Evolutionary conservation across 2,113 vertebrate genomes (phyloP).

Genomic region (Sander lucioperca): DNA sequence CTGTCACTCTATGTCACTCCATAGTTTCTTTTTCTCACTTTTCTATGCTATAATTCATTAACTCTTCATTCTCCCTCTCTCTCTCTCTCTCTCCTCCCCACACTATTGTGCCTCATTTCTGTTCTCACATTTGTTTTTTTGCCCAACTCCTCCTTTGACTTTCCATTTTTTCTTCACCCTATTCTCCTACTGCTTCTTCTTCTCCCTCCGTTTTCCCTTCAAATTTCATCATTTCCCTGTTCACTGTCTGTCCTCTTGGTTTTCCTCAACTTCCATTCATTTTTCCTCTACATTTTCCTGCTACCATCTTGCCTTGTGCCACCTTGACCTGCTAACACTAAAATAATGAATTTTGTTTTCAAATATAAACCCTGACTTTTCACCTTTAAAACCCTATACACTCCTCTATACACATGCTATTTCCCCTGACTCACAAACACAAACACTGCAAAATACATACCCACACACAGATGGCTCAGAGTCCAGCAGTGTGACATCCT

Average conservation of each 20-base stretch:
- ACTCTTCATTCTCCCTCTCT: constrained; percentile 30
- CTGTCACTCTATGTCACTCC: neutral
- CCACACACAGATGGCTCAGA: constrained; percentile 53
- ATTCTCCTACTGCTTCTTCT: neutral
- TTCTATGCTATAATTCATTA: constrained; percentile 24
- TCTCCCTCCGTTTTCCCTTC: neutral
- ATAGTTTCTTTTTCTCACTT: constrained; percentile 11
- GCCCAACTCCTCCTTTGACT: constrained; percentile 20
- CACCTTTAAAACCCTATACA: constrained; percentile 20
- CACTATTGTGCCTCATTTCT: constrained; percentile 5
- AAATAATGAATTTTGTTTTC: neutral
- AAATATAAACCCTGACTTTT: constrained; percentile 5
- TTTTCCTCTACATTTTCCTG: neutral
- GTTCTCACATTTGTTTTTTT: constrained; percentile 22
- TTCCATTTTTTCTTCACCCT: constrained; percentile 21
- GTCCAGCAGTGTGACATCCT: constrained; percentile 73
- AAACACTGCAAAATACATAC: constrained; percentile 27
- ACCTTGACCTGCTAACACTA: neutral
- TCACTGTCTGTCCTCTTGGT: neutral
- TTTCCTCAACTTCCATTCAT: neutral
- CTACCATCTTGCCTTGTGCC: neutral
- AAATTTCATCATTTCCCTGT: constrained; percentile 19
- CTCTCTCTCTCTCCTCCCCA: constrained; percentile 15
- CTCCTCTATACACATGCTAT: neutral
- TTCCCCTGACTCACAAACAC: constrained; percentile 11